Conservation (phyloP, 2,888 invertebrate species). For the Synergus umbraculus region DNA sequence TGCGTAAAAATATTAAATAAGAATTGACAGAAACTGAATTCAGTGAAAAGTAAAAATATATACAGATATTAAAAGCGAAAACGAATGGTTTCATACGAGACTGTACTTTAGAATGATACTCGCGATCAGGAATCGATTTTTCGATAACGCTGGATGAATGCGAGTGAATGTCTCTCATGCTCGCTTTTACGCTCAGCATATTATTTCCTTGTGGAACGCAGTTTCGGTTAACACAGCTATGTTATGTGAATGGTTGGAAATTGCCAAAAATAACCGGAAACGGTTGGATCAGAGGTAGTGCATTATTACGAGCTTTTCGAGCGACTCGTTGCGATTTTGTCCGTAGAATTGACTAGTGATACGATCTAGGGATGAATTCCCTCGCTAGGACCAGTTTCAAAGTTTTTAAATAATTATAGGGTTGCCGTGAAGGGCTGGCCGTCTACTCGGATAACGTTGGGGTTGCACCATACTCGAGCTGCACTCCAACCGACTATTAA, state of each 20-base stretch:
- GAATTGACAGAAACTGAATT: not conserved
- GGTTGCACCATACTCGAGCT: constrained; percentile 48
- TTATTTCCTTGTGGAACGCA: constrained; percentile 3
- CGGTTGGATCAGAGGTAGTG: constrained; percentile 49
- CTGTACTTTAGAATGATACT: not conserved
- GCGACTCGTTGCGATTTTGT: constrained; percentile 15
- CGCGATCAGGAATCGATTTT: constrained; percentile 12
- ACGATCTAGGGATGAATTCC: not conserved
- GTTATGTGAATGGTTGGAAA: constrained; percentile 63
- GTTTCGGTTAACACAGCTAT: constrained; percentile 45
- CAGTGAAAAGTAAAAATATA: not conserved
- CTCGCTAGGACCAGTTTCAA: constrained; percentile 54
- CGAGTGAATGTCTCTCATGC: constrained; percentile 13
- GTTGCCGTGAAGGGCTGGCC: constrained; percentile 59
- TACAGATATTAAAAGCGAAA: not conserved
- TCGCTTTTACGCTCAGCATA: constrained; percentile 17
- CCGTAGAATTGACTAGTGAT: constrained; percentile 18
- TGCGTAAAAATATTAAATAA: not conserved
- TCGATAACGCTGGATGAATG: constrained; percentile 9
- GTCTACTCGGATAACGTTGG: constrained; percentile 42
- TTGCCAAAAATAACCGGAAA: constrained; percentile 70
- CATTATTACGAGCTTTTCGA: constrained; percentile 12
- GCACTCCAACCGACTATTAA: constrained; percentile 66
- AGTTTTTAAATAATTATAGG: constrained; percentile 76
- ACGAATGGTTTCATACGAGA: not conserved